These are phyloP conservation scores for Leptodactylus fallax DNA, from an alignment of 2,797 vertebrate species.

Conservation along the genomic window DNA sequence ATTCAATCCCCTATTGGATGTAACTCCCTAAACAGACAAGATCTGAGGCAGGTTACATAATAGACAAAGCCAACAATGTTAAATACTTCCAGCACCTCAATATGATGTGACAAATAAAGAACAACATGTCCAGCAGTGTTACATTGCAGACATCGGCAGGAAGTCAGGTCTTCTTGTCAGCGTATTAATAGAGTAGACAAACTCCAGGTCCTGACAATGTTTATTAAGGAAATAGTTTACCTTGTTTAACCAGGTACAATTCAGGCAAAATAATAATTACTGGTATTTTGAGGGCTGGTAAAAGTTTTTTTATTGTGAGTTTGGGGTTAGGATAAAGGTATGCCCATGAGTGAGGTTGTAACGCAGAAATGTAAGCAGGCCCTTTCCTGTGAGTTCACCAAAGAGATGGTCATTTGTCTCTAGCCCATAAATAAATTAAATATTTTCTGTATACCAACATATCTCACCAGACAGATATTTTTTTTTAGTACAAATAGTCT, in stretches of 20 bases:
- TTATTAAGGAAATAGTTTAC: background rate
- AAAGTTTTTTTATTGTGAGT: background rate
- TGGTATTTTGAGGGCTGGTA: background rate
- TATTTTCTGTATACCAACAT: too few species aligned
- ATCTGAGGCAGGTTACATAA: constrained; percentile 15
- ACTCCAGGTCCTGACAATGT: background rate
- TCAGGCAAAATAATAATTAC: too few species aligned
- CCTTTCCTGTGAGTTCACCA: too few species aligned
- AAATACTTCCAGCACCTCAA: constrained; percentile 21
- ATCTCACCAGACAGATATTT: too few species aligned
- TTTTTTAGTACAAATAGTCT: too few species aligned
- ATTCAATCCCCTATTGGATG: background rate
- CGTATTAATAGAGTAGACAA: background rate
- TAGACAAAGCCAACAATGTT: background rate
- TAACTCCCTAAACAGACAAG: background rate
- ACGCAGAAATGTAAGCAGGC: too few species aligned
- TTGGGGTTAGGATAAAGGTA: background rate
- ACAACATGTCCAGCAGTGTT: constrained; percentile 25
- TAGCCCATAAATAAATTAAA: too few species aligned
- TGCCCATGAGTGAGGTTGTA: too few species aligned
- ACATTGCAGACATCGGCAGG: background rate
- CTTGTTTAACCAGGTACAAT: background rate
- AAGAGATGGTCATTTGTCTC: too few species aligned
- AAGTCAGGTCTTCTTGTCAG: background rate
- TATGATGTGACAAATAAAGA: constrained; percentile 38